phyloP scores from a whole-genome alignment of 2,888 invertebrate genomes.

The Anthrax anthrax region DNA sequence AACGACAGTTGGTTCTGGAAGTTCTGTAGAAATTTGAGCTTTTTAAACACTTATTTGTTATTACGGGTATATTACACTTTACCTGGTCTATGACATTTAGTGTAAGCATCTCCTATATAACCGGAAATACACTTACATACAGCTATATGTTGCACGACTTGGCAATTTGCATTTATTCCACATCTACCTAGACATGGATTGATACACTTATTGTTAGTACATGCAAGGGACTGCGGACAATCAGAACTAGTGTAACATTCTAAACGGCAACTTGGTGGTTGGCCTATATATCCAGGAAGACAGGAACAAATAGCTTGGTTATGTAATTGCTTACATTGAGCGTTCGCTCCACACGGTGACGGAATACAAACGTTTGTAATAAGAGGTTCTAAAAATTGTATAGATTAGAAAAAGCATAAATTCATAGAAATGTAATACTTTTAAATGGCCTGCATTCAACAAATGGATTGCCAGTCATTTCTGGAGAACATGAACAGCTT shows the following conservation, averaged over 20 bases:
- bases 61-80: too few relatives aligned
- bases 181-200: conserved; percentile 65
- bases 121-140: conserved; percentile 56
- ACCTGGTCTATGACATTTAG: conserved; percentile 39
- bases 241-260: conserved; percentile 59
- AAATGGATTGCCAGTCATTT: conserved; percentile 58
- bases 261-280: conserved; percentile 55
- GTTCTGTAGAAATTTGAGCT: conserved; percentile 2
- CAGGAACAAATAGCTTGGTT: conserved; percentile 51
- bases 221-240: conserved; percentile 50
- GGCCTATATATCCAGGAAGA: conserved; percentile 46
- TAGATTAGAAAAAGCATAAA: neutral
- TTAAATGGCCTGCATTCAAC: conserved; percentile 41
- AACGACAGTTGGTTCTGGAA: conserved; percentile 9
- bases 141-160: conserved; percentile 63
- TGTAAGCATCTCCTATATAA: conserved; percentile 61
- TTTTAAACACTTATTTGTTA: neutral
- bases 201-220: conserved; percentile 55
- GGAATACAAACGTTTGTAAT: conserved; percentile 47
- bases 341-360: conserved; percentile 56
- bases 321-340: conserved; percentile 48
- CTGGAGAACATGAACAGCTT: conserved; percentile 47
- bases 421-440: conserved; percentile 27
- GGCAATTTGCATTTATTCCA: conserved; percentile 52
- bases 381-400: conserved; percentile 30